Base-by-base conservation (phyloP, 2,113 vertebrate species). In the Lampris incognitus region DNA sequence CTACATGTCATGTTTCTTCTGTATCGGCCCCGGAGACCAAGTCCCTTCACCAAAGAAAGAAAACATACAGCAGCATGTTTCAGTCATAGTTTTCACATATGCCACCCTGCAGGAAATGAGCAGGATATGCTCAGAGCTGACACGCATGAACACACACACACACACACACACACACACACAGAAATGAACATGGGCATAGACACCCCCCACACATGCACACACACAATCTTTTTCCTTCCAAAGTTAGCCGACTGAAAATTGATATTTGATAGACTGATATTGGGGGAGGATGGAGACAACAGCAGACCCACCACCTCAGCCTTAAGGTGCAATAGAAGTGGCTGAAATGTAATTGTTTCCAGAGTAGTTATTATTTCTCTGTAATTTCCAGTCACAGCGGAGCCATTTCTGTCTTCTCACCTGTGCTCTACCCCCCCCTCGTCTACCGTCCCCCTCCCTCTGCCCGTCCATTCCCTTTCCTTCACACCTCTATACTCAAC, bases 1-100 rank as follows among this genome's bases (percentile, higher is more conserved):
- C 65, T 76, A 59, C 69, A 76, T 55, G 79, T 82, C 88, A 89
- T 89, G 85, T 90, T 90, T 88, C 87, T 88, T 89, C 81, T 80
- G 66, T 72, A 80, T 75, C 67, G 72, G 62, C 64, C 74, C 66
- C 41, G 72, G 72, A 78, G 62, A 83, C 37, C 79, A 76, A 79
- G 49, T 72, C 81, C n/a, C 79, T 74, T 71, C 79, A 50, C 13
- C 46, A 50, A 74, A 72, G 51, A 74, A 62, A 67, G 42, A 65
- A 85, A 82, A 40, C 38, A 0, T 6, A 38, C 41, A 36, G 8
- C 61, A 11, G 39, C 44, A 52, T 9, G 54, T 56, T 54, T 7
- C 69, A 81, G 85, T 69, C 83, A 81, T 87, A 76, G 82, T 85
- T 24, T 82, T 83, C 59, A 74, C 62, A 88, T 59, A 66, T 69